Evolutionary conservation across 2,888 invertebrate genomes (phyloP), one percentile per base, ranked within the genome.

Genomic region (Leptinotarsa juncta): DNA sequence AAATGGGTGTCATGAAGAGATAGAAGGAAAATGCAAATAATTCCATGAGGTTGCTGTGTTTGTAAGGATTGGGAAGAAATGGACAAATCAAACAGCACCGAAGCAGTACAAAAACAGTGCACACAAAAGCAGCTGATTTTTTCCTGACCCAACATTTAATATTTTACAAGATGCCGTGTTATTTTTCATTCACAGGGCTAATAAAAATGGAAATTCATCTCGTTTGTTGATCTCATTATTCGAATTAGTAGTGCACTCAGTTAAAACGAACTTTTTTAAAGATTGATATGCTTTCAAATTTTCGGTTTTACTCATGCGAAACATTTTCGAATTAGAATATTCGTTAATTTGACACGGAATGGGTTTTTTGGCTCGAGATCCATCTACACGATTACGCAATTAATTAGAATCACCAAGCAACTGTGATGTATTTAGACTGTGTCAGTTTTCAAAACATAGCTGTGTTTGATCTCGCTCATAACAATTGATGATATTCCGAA

Each of bases 221-320:
- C 10, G 42, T 42, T 42, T 42, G 42, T 42, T 42, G 42, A 42
- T 42, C 42, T 42, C 7, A 10, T 42, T 42, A 42, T 42, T 2
- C 42, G 42, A 42, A 42, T 51, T 51, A 51, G 15, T n/a, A 51
- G 51, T 51, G 23, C 12, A 23, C 57, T 62, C 62, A 62, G 18
- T 12, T 7, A n/a, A 32, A 60, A 4, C 18, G 1, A 15, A 2
- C n/a, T 10, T n/a, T 62, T 32, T 62, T 18, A 5, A 16, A 42
- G n/a, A 62, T 62, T 26, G 3, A 32, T 42, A n/a, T 60, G 0
- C 42, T n/a, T 5, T 42, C 62, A 16, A 32, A 26, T 62, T 62
- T 42, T n/a, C 42, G 62, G 62, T 62, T 42, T 32, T 42, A 16
- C 62, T 62, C 26, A 62, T 32, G 62, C 62, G 62, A 62, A 62